phyloP scores from a whole-genome alignment of 1,140 invertebrate genomes.

The Bombus terrestris region DNA sequence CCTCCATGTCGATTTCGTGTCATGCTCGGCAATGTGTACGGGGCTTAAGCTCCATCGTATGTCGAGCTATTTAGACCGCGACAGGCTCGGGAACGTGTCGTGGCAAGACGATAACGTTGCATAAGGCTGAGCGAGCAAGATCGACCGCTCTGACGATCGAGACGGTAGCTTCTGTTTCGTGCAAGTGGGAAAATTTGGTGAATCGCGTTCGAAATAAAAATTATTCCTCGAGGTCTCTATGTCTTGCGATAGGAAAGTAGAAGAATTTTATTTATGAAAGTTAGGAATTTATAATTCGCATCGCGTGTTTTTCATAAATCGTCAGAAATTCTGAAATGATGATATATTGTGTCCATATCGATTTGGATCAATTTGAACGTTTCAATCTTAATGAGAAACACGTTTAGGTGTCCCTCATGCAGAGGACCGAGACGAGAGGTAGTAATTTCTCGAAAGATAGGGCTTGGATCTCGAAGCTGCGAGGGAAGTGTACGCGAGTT shows the following conservation, averaged over 20 bases:
- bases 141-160: neutral
- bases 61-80: conserved; percentile 23
- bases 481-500: neutral
- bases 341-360: too few relatives aligned
- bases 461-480: neutral
- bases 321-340: too few relatives aligned
- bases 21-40: neutral
- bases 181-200: neutral
- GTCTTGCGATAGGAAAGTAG: too few relatives aligned
- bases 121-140: neutral
- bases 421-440: neutral
- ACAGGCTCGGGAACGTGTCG: neutral
- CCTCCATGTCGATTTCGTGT: conserved; percentile 10
- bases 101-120: neutral
- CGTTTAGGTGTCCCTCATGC: neutral
- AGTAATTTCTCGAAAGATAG: neutral
- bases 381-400: neutral
- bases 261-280: too few relatives aligned
- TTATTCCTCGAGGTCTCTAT: neutral
- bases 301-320: too few relatives aligned
- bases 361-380: too few relatives aligned
- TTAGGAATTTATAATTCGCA: too few relatives aligned
- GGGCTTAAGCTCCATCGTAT: conserved; percentile 1
- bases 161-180: neutral
- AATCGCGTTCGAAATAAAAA: neutral